Base-by-base conservation (phyloP, 2,797 vertebrate genomes). In the Melanotaenia pygmaea region DNA sequence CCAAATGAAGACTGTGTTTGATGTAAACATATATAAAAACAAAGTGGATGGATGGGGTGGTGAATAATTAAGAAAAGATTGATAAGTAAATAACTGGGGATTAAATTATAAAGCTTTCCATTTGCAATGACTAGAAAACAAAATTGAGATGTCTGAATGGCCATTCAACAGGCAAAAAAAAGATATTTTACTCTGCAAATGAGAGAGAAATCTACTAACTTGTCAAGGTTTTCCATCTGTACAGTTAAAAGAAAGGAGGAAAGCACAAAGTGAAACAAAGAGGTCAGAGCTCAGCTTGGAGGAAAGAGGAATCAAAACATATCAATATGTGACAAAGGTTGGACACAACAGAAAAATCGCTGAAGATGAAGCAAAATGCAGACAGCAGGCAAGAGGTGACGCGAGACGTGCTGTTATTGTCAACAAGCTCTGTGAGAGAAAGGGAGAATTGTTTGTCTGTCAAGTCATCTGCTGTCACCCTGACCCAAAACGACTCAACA, bases 221-320 rank as follows among this genome's bases (percentile, higher is more conserved):
- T 99, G 94, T 97, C 96, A 92, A 92, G 88, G 91, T 88, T 92
- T 94, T 98, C 96, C 96, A 95, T 93, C 97, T 98, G 96, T 89
- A 80, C 86, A 86, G 79, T 85, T 90, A 71, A 88, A 82, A 86
- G 76, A 70, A 86, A 81, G 88, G 18, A 62, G 79, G 14, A 45
- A 72, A 83, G 89, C 67, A 90, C 76, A 91, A 72, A 89, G 70
- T 74, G 61, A 90, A 76, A 89, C 16, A 72, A 43, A 78, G 82
- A 51, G 79, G 63, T 86, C 77, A 89, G 67, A 79, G 81, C 32
- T 92, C 86, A 92, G 90, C 82, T 77, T 32, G n/a, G 12, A 11
- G 59, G 71, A 74, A 61, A 75, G 50, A 65, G 59, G 58, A 73
- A 77, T 50, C 28, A 68, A 67, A 74, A 83, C 56, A 76, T 5